Evolutionary conservation across 2,888 invertebrate species (phyloP), one percentile per base, ranked within the genome.

Genomic region (Plagiodera versicolora): DNA sequence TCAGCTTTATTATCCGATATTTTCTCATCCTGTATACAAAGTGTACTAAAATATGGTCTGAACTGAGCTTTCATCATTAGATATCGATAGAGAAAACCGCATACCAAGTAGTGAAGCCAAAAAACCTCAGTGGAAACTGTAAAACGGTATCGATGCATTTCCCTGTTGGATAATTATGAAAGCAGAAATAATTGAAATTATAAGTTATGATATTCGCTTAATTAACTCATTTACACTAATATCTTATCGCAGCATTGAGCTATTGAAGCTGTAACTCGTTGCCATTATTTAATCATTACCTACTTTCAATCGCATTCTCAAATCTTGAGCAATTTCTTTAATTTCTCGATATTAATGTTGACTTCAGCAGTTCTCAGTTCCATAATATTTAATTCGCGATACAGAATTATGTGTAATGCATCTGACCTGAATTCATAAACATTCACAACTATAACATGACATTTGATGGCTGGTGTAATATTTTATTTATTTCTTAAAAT

Each of bases 401-500:
- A 52, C 32, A 28, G 32, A 47, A 60, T 24, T 56, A 55, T 35
- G 51, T 47, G 46, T 60, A 56, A 60, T 47, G 56, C 19, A 35
- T 57, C 16, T 61, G 60, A 48, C 56, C 56, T 53, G 60, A 56
- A 57, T 57, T 61, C 46, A 61, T 61, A 57, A 61, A 61, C 60
- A 61, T 56, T 60, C 45, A 46, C 52, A 39, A 39, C 16, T 47
- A 18, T 51, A 47, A 52, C 56, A 55, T 58, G 60, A 58, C 56
- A 60, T 60, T 61, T 50, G 46, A 55, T 56, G 61, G 54, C 55
- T 61, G 57, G 59, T 54, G 63, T 60, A 60, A 56, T 60, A 62
- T 65, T 65, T 62, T 65, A 51, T 61, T 60, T 55, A 61, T 58
- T 39, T 9, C 24, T 52, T 56, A 57, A 64, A 64, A 54, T 49